Percentiles rank a stretch among this genome's conserved stretches.
phyloP scores from a whole-genome alignment of 2,888 invertebrate genomes.

The Ormyrus labotus region DNA sequence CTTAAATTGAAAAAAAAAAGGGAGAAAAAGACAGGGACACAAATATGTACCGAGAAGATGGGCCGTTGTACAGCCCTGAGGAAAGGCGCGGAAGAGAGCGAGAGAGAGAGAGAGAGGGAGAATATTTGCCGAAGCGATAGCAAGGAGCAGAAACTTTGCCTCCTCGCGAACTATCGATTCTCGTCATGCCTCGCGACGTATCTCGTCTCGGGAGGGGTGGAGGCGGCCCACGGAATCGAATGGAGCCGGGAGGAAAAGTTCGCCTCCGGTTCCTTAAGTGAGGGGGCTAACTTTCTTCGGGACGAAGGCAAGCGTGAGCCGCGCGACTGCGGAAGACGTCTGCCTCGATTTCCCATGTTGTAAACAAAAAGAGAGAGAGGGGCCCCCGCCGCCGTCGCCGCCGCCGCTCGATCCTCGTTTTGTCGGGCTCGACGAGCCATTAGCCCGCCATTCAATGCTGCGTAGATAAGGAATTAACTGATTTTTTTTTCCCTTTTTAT shows the following conservation, averaged over 20 bases:
- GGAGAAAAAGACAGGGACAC: slow-evolving; percentile 41
- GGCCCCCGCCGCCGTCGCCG: neutral
- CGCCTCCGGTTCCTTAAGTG: slow-evolving; percentile 43
- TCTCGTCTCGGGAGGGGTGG: slow-evolving; percentile 30
- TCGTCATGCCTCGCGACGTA: slow-evolving; percentile 53
- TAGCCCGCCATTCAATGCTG: slow-evolving; percentile 21
- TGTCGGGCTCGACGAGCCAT: neutral
- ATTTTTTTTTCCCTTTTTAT: slow-evolving; percentile 7
- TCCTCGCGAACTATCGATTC: slow-evolving; percentile 64
- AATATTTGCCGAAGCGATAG: slow-evolving; percentile 52
- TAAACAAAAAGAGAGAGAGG: slow-evolving; percentile 46
- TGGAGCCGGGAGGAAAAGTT: slow-evolving; percentile 37
- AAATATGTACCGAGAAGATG: slow-evolving; percentile 53
- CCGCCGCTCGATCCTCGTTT: neutral
- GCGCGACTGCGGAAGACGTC: slow-evolving; percentile 32
- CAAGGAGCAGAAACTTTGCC: slow-evolving; percentile 39
- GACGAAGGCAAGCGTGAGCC: slow-evolving; percentile 18
- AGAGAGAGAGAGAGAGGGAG: slow-evolving; percentile 39
- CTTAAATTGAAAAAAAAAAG: slow-evolving; percentile 48
- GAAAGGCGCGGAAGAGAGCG: slow-evolving; percentile 35
- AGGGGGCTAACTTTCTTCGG: slow-evolving; percentile 50
- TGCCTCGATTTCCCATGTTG: slow-evolving; percentile 48
- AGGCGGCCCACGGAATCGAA: slow-evolving; percentile 40
- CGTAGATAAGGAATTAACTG: slow-evolving; percentile 39
- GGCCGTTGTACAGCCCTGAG: slow-evolving; percentile 50